A percentile compares a stretch with the other conserved stretches of the same genome.
Conservation (phyloP, 2,113 vertebrate species). For the Geococcyx californianus region DNA sequence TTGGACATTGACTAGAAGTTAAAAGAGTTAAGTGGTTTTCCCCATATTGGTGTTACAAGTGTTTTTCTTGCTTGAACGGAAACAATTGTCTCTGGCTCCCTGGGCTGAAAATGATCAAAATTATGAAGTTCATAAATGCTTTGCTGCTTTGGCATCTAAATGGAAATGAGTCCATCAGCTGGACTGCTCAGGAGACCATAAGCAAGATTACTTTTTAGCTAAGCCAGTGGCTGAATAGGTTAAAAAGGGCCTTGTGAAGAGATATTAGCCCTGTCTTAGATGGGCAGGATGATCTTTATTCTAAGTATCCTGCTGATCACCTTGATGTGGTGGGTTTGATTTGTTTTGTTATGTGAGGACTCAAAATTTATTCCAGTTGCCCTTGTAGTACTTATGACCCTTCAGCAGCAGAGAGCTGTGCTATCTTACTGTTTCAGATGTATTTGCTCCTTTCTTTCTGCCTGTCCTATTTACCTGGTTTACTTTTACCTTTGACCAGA, state of each 20-base stretch:
- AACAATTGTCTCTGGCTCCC: not conserved
- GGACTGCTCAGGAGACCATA: slow-evolving; percentile 4
- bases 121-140: not conserved
- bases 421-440: not conserved
- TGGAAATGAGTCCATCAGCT: slow-evolving; percentile 39
- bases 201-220: not conserved
- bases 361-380: not conserved
- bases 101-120: slow-evolving; percentile 24
- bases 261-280: not conserved
- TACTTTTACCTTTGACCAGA: not conserved
- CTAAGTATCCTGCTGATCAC: not conserved
- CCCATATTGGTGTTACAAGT: not conserved
- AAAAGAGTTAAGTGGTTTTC: not conserved
- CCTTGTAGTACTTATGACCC: not conserved
- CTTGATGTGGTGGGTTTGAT: not conserved
- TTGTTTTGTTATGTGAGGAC: not conserved
- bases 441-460: not conserved
- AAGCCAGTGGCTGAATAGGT: not conserved
- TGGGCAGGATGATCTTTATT: not conserved
- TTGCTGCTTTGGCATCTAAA: slow-evolving; percentile 30
- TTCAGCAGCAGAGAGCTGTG: not conserved
- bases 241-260: not conserved
- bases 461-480: not conserved
- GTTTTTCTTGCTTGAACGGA: not conserved
- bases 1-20: not conserved